Evolutionary conservation across 2,113 vertebrate species (phyloP).

Genomic region (Bubo scandiacus): DNA sequence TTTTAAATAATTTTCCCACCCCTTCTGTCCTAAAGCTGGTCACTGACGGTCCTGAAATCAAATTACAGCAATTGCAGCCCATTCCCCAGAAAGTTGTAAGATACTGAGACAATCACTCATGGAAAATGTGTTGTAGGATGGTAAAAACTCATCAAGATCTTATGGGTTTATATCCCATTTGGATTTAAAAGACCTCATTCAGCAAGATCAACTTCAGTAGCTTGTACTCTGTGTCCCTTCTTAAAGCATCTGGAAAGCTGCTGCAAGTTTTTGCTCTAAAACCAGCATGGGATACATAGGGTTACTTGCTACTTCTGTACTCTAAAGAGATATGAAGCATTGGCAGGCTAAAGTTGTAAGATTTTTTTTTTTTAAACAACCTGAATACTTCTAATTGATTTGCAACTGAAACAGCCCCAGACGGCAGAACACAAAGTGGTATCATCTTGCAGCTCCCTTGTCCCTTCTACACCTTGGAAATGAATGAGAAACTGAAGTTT

Average conservation of each 20-base stretch:
- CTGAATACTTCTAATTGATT: background rate
- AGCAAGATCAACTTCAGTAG: background rate
- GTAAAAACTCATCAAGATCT: background rate
- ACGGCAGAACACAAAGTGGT: background rate
- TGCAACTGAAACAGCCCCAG: background rate
- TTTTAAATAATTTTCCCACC: background rate
- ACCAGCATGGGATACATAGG: background rate
- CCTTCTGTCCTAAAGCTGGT: background rate
- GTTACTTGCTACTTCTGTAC: background rate
- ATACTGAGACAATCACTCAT: background rate
- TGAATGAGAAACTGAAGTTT: background rate
- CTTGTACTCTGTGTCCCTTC: background rate
- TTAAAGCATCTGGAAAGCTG: background rate
- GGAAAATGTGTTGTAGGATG: background rate
- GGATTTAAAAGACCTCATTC: background rate
- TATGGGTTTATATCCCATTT: background rate
- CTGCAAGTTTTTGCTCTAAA: background rate
- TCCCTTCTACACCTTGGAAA: background rate
- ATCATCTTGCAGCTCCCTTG: background rate
- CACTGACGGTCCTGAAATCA: background rate
- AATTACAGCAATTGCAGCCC: background rate
- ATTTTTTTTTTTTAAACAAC: background rate
- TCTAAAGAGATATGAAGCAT: background rate
- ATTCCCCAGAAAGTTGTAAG: background rate
- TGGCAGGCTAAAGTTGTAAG: background rate